Percentiles rank a stretch among this genome's conserved stretches.
phyloP scores from a whole-genome alignment of 2,797 vertebrate genomes.

The Spondyliosoma cantharus region DNA sequence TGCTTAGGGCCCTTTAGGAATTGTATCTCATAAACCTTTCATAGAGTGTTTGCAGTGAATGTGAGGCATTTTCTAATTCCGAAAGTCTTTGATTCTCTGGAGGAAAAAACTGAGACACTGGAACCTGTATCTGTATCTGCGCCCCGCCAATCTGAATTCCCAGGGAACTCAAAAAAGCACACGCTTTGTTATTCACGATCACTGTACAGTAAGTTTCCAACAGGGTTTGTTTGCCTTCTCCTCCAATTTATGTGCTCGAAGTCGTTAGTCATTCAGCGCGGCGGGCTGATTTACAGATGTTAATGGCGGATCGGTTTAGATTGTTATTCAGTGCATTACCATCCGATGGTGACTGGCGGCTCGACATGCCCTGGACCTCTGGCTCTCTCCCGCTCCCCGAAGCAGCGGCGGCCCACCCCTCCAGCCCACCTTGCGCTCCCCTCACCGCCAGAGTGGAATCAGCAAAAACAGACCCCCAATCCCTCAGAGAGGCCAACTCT shows the following conservation, averaged over 20 bases:
- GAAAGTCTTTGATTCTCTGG: slow-evolving; percentile 62
- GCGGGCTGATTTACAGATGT: slow-evolving; percentile 65
- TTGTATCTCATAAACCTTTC: slow-evolving; percentile 67
- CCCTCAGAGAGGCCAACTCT: slow-evolving; percentile 65
- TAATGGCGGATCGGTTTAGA: slow-evolving; percentile 73
- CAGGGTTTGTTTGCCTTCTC: slow-evolving; percentile 64
- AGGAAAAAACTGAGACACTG: slow-evolving; percentile 48
- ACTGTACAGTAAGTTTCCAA: slow-evolving; percentile 49
- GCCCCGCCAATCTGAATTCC: slow-evolving; percentile 62
- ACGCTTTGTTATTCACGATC: slow-evolving; percentile 66
- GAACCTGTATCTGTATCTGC: slow-evolving; percentile 45
- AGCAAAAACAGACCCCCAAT: slow-evolving; percentile 68
- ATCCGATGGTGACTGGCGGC: slow-evolving; percentile 57
- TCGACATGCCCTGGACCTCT: slow-evolving; percentile 65
- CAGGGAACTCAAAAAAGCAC: slow-evolving; percentile 43
- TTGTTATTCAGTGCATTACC: slow-evolving; percentile 75
- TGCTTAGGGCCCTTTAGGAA: slow-evolving; percentile 66
- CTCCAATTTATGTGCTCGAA: slow-evolving; percentile 52
- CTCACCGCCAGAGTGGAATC: slow-evolving; percentile 69
- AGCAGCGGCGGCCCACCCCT: slow-evolving; percentile 44
- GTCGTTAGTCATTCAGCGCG: slow-evolving; percentile 70
- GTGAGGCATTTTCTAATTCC: slow-evolving; percentile 55
- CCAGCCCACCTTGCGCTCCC: slow-evolving; percentile 67
- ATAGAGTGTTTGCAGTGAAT: slow-evolving; percentile 61
- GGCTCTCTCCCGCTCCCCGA: slow-evolving; percentile 49